These are phyloP conservation scores for Argynnis bischoffii DNA, from an alignment of 2,888 invertebrate species.

Conservation along the genomic window DNA sequence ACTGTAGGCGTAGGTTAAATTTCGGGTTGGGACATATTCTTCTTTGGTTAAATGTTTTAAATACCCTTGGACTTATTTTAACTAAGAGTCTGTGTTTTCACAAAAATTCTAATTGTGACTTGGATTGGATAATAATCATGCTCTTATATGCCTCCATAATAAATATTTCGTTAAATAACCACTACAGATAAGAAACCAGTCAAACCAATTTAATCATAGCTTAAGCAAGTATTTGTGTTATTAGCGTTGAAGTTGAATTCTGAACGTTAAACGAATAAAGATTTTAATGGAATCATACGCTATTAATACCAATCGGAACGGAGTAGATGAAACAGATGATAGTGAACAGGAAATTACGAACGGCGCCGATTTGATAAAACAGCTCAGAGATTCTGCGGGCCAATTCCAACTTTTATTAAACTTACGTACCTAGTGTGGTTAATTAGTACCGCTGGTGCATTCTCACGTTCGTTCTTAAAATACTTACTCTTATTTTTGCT, in stretches of 20 bases:
- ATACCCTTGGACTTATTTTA: too few relatives aligned
- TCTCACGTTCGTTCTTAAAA: slow-evolving; percentile 42
- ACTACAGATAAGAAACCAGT: too few relatives aligned
- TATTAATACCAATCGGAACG: slow-evolving; percentile 40
- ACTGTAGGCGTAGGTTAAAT: too few relatives aligned
- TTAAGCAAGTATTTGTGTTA: background rate
- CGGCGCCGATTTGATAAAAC: slow-evolving; percentile 30
- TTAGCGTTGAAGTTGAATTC: slow-evolving; percentile 9
- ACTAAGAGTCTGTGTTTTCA: too few relatives aligned
- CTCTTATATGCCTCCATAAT: too few relatives aligned
- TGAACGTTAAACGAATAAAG: slow-evolving; percentile 7
- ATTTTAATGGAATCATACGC: slow-evolving; percentile 25
- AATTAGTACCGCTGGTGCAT: slow-evolving; percentile 45
- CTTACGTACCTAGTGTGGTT: slow-evolving; percentile 40
- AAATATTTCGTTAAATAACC: too few relatives aligned
- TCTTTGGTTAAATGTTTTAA: too few relatives aligned
- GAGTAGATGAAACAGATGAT: slow-evolving; percentile 39
- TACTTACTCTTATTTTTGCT: slow-evolving; percentile 33
- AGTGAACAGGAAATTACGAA: slow-evolving; percentile 40
- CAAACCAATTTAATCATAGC: too few relatives aligned
- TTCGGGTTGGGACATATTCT: too few relatives aligned
- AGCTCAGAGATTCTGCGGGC: slow-evolving; percentile 28
- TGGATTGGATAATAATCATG: too few relatives aligned
- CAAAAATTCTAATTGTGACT: too few relatives aligned
- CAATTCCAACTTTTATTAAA: slow-evolving; percentile 44